These are phyloP conservation scores for Gambusia affinis DNA, from an alignment of 2,113 vertebrate species.

Conservation along the genomic window DNA sequence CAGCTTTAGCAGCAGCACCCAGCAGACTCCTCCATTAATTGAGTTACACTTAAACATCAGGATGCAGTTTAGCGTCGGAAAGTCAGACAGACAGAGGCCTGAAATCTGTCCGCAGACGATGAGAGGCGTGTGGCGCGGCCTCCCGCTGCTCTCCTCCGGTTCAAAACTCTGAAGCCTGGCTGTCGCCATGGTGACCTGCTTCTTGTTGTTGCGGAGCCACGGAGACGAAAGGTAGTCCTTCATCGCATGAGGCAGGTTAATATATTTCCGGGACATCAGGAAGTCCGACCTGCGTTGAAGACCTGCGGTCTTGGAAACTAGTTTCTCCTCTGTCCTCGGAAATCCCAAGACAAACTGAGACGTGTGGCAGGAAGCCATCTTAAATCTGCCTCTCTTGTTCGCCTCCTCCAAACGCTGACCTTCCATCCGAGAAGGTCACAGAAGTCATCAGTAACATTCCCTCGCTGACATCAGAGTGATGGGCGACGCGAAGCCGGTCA, in stretches of 20 bases:
- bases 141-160: constrained; percentile 37
- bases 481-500: constrained; percentile 26
- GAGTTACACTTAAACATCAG: constrained; percentile 2
- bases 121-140: background rate
- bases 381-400: too few species aligned
- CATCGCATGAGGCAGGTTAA: constrained; percentile 45
- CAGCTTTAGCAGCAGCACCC: constrained; percentile 17
- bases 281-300: constrained; percentile 19
- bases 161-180: constrained; percentile 27
- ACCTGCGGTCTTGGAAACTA: background rate
- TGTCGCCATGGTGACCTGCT: constrained; percentile 68
- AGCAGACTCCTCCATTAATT: background rate
- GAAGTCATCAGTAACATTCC: background rate
- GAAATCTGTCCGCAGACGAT: constrained; percentile 10
- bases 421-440: background rate
- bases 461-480: constrained; percentile 23
- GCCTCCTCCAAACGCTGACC: background rate
- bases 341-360: too few species aligned
- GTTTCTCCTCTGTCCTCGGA: too few species aligned
- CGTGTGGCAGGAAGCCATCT: too few species aligned
- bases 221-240: constrained; percentile 47
- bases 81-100: background rate
- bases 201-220: constrained; percentile 37
- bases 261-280: constrained; percentile 24
- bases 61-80: background rate